Evolutionary conservation across 2,113 vertebrate species (phyloP), one percentile per base, ranked within the genome.

Genomic region (Passer domesticus): DNA sequence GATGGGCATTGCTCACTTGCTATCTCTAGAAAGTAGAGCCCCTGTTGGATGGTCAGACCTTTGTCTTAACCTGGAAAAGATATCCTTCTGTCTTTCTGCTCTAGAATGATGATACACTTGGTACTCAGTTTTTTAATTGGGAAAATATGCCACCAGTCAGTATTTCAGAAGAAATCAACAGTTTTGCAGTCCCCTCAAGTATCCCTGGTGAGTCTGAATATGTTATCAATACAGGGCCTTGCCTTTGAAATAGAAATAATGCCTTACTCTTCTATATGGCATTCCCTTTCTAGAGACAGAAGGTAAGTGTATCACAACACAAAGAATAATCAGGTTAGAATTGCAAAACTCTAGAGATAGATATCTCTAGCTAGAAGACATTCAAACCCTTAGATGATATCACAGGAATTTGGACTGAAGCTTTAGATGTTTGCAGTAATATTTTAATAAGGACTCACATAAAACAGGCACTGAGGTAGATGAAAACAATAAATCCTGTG

Each of bases 401-500:
- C 62, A 79, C 20, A 73, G n/a, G 37, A 87, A 49, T 60, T 52
- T 87, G 37, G 15, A 52, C 27, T 41, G 44, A 76, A 53, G 30
- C 2, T 72, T 87, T 72, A 67, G 31, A 24, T 55, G 4, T 53
- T 75, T 84, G n/a, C 7, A 31, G 53, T 68, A 92, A 84, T 85
- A 95, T 87, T 91, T 94, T 91, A 84, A 76, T 92, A 89, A 46
- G 28, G 11, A 47, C 20, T 91, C 41, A 16, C 49, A 73, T 64
- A 76, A 89, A 94, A 35, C 28, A 25, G 11, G 9, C 16, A 76
- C 12, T 0, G 22, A 58, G 39, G 31, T 35, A 68, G 44, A 91
- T 82, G 60, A 63, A 83, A 94, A 52, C 53, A 80, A 77, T 95
- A 79, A 90, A 87, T 84, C 87, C 53, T 81, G 13, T 46, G 37